Evolutionary conservation across 2,113 vertebrate genomes (phyloP).

Genomic region (Sturnira hondurensis): DNA sequence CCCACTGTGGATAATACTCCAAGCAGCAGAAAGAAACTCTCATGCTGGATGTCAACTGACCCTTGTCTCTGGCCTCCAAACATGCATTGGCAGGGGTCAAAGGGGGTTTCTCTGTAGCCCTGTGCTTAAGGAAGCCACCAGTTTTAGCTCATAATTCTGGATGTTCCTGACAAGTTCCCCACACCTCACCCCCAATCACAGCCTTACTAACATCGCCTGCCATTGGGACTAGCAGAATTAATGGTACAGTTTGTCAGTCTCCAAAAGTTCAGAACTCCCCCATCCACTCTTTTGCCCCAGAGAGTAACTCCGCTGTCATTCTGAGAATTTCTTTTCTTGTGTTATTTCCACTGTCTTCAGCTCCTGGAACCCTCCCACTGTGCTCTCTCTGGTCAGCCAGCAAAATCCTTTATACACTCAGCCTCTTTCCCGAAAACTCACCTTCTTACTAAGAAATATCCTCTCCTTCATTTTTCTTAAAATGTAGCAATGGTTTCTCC

Average conservation of each 20-base stretch:
- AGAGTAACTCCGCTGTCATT: not conserved
- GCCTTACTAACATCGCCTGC: not conserved
- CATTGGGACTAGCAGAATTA: not conserved
- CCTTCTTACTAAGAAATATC: not conserved
- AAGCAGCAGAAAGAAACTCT: not conserved
- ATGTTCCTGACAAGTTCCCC: not conserved
- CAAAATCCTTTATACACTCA: not conserved
- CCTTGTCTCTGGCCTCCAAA: not conserved
- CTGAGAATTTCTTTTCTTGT: not conserved
- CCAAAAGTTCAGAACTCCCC: not conserved
- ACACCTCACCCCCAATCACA: not conserved
- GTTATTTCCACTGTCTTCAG: not conserved
- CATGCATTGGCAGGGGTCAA: not conserved
- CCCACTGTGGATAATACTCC: not conserved
- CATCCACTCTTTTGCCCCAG: not conserved
- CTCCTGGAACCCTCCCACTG: not conserved
- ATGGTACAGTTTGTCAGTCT: not conserved
- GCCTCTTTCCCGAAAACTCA: conserved; percentile 20
- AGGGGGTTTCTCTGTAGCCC: not conserved
- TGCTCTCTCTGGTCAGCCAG: not conserved
- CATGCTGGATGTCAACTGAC: not conserved
- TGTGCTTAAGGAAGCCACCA: not conserved
- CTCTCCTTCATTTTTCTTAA: not conserved
- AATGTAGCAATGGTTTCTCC: not conserved
- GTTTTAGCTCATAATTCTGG: conserved; percentile 6